Evolutionary conservation across 2,888 invertebrate species (phyloP).

Genomic region (Orchesella flavescens): DNA sequence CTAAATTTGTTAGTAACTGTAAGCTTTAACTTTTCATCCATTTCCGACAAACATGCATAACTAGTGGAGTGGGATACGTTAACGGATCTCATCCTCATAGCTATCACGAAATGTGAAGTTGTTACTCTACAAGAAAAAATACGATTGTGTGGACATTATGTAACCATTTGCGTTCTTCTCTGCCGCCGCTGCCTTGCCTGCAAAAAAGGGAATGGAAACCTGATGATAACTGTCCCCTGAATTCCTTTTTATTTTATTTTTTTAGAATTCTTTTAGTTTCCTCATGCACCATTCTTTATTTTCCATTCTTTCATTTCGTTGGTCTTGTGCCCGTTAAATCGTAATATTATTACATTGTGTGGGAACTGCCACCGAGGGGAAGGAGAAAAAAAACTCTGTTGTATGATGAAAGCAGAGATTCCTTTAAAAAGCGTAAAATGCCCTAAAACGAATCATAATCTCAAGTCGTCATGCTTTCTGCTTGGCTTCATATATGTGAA

Average conservation of each 20-base stretch:
- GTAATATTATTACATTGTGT: conserved; percentile 40
- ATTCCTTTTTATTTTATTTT: conserved; percentile 8
- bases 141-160: conserved; percentile 37
- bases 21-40: conserved; percentile 11
- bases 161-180: conserved; percentile 39
- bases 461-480: conserved; percentile 1
- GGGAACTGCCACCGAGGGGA: conserved; percentile 3
- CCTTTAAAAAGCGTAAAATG: conserved; percentile 1
- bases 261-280: not conserved
- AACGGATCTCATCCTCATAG: not conserved
- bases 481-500: not conserved
- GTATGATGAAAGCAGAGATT: conserved; percentile 10
- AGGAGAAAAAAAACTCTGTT: not conserved
- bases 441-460: conserved; percentile 17
- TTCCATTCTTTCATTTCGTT: conserved; percentile 46
- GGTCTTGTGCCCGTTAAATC: conserved; percentile 46
- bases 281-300: conserved; percentile 15
- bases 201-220: conserved; percentile 31
- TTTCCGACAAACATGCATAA: not conserved
- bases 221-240: conserved; percentile 30
- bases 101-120: conserved; percentile 10
- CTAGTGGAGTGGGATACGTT: conserved; percentile 10
- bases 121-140: conserved; percentile 30
- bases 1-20: conserved; percentile 48
- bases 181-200: not conserved